Conservation (phyloP, 2,113 vertebrate genomes). For the Ammodramus savannarum region DNA sequence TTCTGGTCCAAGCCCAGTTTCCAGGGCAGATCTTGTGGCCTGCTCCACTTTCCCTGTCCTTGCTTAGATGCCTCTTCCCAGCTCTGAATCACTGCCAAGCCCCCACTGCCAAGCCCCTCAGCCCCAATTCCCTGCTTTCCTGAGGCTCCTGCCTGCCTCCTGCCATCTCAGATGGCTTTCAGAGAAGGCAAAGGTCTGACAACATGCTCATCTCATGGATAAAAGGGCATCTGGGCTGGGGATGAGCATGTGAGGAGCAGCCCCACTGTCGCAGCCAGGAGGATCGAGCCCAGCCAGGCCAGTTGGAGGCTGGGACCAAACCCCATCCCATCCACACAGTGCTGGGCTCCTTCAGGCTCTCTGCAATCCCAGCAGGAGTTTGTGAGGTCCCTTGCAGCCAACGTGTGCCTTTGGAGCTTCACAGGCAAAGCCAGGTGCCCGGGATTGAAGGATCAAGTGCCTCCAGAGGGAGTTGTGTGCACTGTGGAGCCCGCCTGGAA, state of each 20-base stretch:
- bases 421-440: background rate
- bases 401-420: background rate
- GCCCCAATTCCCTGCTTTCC: background rate
- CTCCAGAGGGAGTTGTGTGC: background rate
- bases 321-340: background rate
- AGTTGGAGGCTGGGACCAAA: background rate
- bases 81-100: background rate
- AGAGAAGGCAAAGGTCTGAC: background rate
- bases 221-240: background rate
- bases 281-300: accelerated
- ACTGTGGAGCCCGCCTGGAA: background rate
- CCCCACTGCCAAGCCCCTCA: accelerated
- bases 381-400: background rate
- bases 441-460: slow-evolving; percentile 53
- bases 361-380: background rate
- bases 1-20: background rate
- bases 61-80: background rate
- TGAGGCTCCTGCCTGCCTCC: background rate
- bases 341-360: background rate
- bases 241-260: background rate
- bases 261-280: accelerated
- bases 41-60: background rate
- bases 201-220: background rate
- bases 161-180: background rate
- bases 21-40: background rate